Percentiles rank a stretch among this genome's conserved stretches.
Evolutionary conservation across 2,113 vertebrate genomes (phyloP).

Genomic region (Oreochromis tanganicae): DNA sequence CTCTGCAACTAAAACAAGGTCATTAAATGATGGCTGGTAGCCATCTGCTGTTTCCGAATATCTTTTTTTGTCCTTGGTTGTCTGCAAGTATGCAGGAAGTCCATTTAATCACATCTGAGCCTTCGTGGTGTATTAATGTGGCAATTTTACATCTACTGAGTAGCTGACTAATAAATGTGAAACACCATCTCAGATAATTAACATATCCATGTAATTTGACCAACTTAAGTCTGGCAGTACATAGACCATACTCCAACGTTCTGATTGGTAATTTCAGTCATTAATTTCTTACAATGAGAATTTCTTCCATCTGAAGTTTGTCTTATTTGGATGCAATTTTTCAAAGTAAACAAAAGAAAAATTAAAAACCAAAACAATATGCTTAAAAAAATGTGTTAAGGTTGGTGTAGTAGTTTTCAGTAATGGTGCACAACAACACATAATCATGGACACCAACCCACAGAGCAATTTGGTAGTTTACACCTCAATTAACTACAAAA

Average conservation of each 20-base stretch:
- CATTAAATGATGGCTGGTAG: background rate
- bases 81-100: background rate
- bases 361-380: background rate
- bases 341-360: background rate
- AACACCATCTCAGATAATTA: background rate
- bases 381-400: background rate
- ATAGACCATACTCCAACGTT: background rate
- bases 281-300: background rate
- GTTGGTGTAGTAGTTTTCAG: background rate
- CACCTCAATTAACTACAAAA: background rate
- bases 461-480: background rate
- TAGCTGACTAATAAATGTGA: background rate
- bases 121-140: background rate
- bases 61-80: background rate
- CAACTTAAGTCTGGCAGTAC: background rate
- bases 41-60: background rate
- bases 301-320: background rate
- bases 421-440: background rate
- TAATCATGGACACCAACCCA: background rate
- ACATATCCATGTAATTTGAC: background rate
- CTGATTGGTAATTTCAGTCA: background rate
- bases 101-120: background rate
- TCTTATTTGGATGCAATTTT: background rate
- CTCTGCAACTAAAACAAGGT: background rate
- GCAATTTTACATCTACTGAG: background rate